Evolutionary conservation across 1,140 invertebrate genomes (phyloP).

Genomic region (Elymnias hypermnestra): DNA sequence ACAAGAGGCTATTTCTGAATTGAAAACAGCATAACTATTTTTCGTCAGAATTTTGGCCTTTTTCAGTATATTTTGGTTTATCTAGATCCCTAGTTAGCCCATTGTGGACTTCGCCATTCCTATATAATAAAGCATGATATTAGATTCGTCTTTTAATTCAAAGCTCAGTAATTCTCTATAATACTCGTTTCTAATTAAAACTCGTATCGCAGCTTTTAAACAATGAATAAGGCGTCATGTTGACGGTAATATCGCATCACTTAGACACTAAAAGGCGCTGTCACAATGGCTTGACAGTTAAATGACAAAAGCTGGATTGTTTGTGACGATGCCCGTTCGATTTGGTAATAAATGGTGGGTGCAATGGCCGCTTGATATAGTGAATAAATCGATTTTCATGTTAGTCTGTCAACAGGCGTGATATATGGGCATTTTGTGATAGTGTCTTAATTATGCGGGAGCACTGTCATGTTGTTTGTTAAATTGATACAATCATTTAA

Average conservation of each 20-base stretch:
- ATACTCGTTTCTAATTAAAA: too few relatives aligned
- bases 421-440: slow-evolving; percentile 5
- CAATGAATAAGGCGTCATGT: slow-evolving; percentile 3
- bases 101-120: too few relatives aligned
- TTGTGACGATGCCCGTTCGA: slow-evolving; percentile 14
- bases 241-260: slow-evolving; percentile 8
- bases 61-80: too few relatives aligned
- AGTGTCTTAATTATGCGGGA: slow-evolving; percentile 3
- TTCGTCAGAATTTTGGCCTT: too few relatives aligned
- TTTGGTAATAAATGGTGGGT: slow-evolving; percentile 1
- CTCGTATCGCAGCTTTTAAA: slow-evolving; percentile 7
- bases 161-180: too few relatives aligned
- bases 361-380: not conserved
- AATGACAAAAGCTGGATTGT: slow-evolving; percentile 21
- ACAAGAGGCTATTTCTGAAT: too few relatives aligned
- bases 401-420: slow-evolving; percentile 1
- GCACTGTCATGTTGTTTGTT: slow-evolving; percentile 1
- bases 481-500: not conserved
- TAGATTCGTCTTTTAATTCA: too few relatives aligned
- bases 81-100: too few relatives aligned
- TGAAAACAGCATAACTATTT: too few relatives aligned
- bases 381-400: slow-evolving; percentile 6
- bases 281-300: slow-evolving; percentile 18
- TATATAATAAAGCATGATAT: too few relatives aligned
- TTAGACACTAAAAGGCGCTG: slow-evolving; percentile 11